Base-by-base conservation (phyloP, 2,113 vertebrate species). In the Eurypyga helias region DNA sequence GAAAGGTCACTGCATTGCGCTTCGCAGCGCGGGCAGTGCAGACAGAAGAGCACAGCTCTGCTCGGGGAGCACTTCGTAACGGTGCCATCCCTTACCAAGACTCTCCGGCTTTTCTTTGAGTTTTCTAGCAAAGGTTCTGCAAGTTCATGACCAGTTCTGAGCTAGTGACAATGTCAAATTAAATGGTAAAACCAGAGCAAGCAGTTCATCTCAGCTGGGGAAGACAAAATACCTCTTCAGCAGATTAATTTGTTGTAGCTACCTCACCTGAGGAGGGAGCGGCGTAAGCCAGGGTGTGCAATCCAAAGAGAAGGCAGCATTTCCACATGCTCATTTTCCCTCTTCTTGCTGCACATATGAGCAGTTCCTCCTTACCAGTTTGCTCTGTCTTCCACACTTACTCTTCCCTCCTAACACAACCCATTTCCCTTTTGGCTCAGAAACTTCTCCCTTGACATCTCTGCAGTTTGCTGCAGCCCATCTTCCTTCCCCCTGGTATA, bases 1-100 rank as follows among this genome's bases (percentile, higher is more conserved):
- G 46, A 52, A 61, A 43, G 23, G 43, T 87, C 61, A 57, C 25
- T 66, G 36, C 78, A 92, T 51, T 3, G 3, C 28, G 46, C 15
- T 71, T 52, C 0, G 2, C 55, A n/a, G 1, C 0, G 2, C 0
- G 1, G 5, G 9, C 33, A 48, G 23, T 4, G 16, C 7, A 23
- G 64, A 14, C 2, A 11, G 51, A 85, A 46, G 8, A 57, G n/a
- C 14, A 41, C 29, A 51, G 67, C 31, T 77, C 25, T 70, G 17
- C 33, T 28, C 18, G 29, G 26, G 21, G 25, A 67, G 25, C 18
- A 6, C 17, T 84, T 80, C 78, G 52, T 45, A 82, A 80, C 43
- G 60, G 24, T 87, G 67, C 73, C 69, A 66, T 55, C 38, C 33
- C 20, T 77, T 71, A 67, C 57, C 64, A 94, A 86, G n/a, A 24